Evolutionary conservation across 2,113 vertebrate genomes (phyloP).

Genomic region (Loxodonta africana): DNA sequence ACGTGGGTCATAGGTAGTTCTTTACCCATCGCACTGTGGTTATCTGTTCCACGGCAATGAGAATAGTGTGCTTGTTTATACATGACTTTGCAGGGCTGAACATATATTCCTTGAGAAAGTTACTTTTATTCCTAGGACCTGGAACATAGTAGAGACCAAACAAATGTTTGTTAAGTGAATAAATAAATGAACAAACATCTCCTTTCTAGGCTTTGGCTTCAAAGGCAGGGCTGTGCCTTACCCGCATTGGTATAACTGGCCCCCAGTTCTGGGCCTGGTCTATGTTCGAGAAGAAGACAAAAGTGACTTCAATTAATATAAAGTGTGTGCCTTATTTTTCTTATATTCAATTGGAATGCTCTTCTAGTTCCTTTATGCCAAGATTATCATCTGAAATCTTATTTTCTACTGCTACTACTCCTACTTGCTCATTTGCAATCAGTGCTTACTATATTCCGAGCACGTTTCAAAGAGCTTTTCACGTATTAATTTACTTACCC

Average conservation of each 20-base stretch:
- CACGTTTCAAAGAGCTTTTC: constrained; percentile 7
- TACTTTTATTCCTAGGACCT: background rate
- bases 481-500: background rate
- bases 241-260: background rate
- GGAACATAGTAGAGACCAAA: background rate
- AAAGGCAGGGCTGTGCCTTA: background rate
- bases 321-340: background rate
- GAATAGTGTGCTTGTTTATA: background rate
- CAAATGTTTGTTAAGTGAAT: background rate
- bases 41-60: background rate
- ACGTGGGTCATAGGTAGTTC: background rate
- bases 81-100: background rate
- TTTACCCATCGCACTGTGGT: fast-evolving
- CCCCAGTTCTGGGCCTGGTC: background rate
- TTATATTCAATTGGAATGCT: background rate
- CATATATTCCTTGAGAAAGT: background rate
- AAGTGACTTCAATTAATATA: background rate
- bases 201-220: background rate
- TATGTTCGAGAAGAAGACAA: background rate
- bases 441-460: background rate
- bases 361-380: background rate
- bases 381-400: background rate
- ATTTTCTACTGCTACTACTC: background rate
- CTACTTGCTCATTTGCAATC: background rate
- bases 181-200: background rate